Evolutionary conservation across 2,113 vertebrate species (phyloP).

Genomic region (Gambusia holbrooki): DNA sequence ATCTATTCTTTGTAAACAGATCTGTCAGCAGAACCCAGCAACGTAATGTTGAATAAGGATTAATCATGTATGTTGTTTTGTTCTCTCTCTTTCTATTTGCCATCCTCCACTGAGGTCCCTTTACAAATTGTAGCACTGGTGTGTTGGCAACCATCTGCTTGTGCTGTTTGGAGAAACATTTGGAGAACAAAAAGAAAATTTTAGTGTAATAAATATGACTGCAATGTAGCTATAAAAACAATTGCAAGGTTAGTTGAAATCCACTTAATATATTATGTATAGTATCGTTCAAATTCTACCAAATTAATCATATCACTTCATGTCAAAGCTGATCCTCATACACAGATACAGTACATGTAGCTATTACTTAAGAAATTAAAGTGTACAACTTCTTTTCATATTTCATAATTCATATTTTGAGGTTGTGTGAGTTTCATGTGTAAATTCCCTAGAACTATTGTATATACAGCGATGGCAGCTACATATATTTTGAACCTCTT

Average conservation of each 20-base stretch:
- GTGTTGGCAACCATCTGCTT: conserved; percentile 33
- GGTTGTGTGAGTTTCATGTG: background rate
- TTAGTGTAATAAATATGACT: background rate
- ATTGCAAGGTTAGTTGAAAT: background rate
- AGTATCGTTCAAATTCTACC: background rate
- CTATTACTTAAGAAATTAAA: too few relatives aligned
- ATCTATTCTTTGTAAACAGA: conserved; percentile 19
- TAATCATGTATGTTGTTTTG: conserved; percentile 65
- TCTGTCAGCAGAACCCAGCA: conserved; percentile 25
- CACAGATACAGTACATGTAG: too few relatives aligned
- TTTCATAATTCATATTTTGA: background rate
- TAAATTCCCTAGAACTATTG: too few relatives aligned
- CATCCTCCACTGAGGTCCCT: conserved; percentile 39
- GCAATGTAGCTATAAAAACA: background rate
- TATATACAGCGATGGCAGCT: background rate
- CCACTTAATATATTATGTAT: too few relatives aligned
- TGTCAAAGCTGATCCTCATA: background rate
- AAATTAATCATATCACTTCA: background rate
- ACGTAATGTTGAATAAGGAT: conserved; percentile 58
- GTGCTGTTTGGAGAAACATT: conserved; percentile 22
- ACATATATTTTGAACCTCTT: background rate
- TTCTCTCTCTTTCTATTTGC: conserved; percentile 47
- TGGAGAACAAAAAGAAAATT: conserved; percentile 26
- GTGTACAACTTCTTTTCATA: too few relatives aligned
- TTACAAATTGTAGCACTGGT: conserved; percentile 48